A percentile compares a stretch with the other conserved stretches of the same genome.
These are phyloP conservation scores for Chrysomallon squamiferum DNA, from an alignment of 1,140 invertebrate species.

Conservation along the genomic window DNA sequence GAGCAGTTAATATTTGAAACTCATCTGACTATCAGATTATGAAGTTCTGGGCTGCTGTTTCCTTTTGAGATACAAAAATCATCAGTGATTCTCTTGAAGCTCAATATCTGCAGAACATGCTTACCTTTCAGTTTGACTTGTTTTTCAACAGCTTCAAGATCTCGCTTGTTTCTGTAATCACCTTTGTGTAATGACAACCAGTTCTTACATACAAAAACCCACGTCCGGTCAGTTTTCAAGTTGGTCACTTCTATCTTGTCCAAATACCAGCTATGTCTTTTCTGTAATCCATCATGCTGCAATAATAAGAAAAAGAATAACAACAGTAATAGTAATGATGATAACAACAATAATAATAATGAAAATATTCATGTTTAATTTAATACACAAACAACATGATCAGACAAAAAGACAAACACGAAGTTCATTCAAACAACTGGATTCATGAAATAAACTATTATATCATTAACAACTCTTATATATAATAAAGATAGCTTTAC, in stretches of 20 bases:
- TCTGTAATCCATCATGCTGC: constrained; percentile 58
- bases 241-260: constrained; percentile 57
- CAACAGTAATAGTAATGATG: background rate
- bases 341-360: background rate
- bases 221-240: constrained; percentile 49
- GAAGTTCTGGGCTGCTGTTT: too few relatives aligned
- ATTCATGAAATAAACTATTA: background rate
- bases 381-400: background rate
- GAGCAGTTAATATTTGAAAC: too few relatives aligned
- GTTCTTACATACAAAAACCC: constrained; percentile 58
- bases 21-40: too few relatives aligned
- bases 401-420: background rate
- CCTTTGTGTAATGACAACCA: constrained; percentile 59
- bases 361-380: too few relatives aligned
- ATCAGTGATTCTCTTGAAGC: too few relatives aligned
- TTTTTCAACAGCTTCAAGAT: constrained; percentile 41
- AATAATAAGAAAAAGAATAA: constrained; percentile 18
- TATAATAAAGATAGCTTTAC: too few relatives aligned
- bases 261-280: constrained; percentile 55
- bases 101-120: too few relatives aligned
- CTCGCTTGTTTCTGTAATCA: constrained; percentile 52
- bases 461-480: too few relatives aligned
- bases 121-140: constrained; percentile 12
- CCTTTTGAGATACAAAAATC: too few relatives aligned
- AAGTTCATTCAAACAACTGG: background rate